Conservation (phyloP, 2,113 vertebrate species). For the Halcyon senegalensis region DNA sequence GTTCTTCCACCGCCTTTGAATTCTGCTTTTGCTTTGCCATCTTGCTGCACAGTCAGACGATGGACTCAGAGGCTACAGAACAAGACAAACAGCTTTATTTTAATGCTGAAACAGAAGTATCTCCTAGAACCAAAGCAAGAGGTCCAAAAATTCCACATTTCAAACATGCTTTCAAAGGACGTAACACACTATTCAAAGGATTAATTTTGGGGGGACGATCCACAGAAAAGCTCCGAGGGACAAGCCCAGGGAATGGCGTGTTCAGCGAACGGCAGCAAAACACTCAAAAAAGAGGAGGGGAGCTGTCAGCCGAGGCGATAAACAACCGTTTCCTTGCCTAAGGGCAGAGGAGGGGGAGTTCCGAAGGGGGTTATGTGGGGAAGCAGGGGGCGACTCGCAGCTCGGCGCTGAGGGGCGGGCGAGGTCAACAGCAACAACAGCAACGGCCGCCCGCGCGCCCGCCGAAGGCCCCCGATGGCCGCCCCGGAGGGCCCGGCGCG, state of each 20-base stretch:
- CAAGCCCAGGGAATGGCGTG: no score
- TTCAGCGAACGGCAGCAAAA: not conserved
- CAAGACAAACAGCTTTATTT: not conserved
- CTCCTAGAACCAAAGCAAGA: not conserved
- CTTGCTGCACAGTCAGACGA: not conserved
- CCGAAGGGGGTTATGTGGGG: not conserved
- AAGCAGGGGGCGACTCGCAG: no score
- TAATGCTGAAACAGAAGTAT: not conserved
- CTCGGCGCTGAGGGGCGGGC: no score
- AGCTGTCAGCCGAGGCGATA: not conserved
- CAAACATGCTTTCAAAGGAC: not conserved
- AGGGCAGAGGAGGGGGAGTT: no score
- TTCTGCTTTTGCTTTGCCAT: not conserved
- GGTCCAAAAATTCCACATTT: not conserved
- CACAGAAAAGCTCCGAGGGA: not conserved
- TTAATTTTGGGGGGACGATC: not conserved
- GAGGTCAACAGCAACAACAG: no score
- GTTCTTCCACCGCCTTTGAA: not conserved
- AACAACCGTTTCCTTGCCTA: rapidly evolving
- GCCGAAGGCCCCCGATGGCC: no score
- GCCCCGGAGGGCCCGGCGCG: no score
- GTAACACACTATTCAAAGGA: rapidly evolving
- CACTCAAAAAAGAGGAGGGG: no score
- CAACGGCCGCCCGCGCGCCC: no score
- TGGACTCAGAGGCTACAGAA: rapidly evolving